Conservation (phyloP, 1,140 invertebrate species). For the Wiebesia pumilae region DNA sequence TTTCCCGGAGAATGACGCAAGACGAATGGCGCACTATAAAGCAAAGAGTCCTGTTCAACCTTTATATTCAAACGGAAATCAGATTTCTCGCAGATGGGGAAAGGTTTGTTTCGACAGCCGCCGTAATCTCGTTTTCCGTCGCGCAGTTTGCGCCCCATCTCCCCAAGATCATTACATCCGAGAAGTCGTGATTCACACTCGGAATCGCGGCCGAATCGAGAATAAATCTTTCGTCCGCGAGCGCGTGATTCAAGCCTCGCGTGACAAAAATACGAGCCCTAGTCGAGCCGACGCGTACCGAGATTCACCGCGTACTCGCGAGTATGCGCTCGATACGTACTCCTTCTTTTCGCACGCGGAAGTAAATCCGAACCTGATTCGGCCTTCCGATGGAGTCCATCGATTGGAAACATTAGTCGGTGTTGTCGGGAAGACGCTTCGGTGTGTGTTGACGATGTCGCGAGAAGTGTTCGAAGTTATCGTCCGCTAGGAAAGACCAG, state of each 20-base stretch:
- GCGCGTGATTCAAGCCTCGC: neutral
- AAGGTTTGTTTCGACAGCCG: slow-evolving; percentile 43
- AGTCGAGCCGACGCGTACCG: too few species aligned
- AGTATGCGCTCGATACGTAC: too few species aligned
- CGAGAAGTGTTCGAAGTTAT: neutral
- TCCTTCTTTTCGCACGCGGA: too few species aligned
- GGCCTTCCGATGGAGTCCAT: too few species aligned
- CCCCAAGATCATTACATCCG: neutral
- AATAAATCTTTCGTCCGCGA: neutral
- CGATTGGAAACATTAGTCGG: too few species aligned
- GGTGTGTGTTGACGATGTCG: too few species aligned
- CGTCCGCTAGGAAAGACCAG: neutral
- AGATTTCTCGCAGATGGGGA: slow-evolving; percentile 14
- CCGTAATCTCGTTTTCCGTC: neutral
- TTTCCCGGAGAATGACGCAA: neutral
- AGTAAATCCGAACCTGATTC: too few species aligned
- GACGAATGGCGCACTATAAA: neutral
- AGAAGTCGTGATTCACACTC: neutral
- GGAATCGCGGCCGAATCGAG: neutral
- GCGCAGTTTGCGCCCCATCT: neutral
- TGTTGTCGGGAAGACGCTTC: too few species aligned
- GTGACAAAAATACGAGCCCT: neutral
- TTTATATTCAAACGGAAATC: slow-evolving; percentile 50
- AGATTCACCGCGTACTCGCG: too few species aligned
- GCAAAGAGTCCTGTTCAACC: neutral